phyloP scores from a whole-genome alignment of 2,797 vertebrate genomes.

The Morelia viridis region DNA sequence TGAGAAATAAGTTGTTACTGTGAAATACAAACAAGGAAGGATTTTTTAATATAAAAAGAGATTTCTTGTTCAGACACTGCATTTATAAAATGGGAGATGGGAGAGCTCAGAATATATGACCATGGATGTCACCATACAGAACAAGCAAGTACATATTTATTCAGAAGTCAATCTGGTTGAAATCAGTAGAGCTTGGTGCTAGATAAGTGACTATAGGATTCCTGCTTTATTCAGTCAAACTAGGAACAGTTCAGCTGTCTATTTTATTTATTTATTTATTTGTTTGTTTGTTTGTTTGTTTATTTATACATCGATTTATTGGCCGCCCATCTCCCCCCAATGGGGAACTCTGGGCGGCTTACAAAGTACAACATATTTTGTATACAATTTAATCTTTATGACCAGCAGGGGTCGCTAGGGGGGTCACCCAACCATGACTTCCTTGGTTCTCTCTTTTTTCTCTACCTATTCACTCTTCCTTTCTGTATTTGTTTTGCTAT shows the following conservation, averaged over 20 bases:
- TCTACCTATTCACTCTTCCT: neutral
- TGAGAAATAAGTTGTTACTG: slow-evolving; percentile 43
- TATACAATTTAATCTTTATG: no score
- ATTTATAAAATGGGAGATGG: neutral
- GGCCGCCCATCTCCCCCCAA: no score
- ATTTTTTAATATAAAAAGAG: neutral
- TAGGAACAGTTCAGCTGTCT: neutral
- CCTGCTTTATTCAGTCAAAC: neutral
- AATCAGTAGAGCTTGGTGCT: no score
- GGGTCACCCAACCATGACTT: neutral
- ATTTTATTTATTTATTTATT: no score
- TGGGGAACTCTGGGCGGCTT: no score
- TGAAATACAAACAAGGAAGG: slow-evolving; percentile 17
- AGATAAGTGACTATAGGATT: no score
- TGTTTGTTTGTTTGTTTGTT: no score
- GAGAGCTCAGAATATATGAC: neutral
- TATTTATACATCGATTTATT: no score
- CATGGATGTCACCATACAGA: neutral
- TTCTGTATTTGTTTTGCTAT: neutral
- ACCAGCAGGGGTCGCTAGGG: no score
- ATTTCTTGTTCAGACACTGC: slow-evolving; percentile 7
- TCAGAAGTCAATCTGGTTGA: no score
- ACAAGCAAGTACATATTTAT: no score
- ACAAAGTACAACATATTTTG: no score
- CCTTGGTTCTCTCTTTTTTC: neutral